Percentiles rank a stretch among this genome's conserved stretches.
phyloP scores from a whole-genome alignment of 2,113 vertebrate genomes.

The Thryonomys swinderianus region DNA sequence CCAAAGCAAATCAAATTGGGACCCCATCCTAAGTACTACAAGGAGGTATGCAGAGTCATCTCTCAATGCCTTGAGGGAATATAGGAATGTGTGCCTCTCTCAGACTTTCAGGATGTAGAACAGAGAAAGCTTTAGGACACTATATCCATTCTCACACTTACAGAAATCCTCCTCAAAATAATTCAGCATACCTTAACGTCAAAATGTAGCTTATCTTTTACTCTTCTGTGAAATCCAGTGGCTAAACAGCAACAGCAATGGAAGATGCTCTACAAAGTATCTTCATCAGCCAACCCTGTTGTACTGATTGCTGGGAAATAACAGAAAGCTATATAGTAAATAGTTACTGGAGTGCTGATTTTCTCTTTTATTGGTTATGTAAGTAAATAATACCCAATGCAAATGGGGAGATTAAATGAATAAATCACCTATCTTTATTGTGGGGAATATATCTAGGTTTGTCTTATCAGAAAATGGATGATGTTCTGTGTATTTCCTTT shows the following conservation, averaged over 20 bases:
- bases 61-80: no score
- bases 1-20: neutral
- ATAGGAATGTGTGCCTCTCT: accelerated
- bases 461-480: accelerated
- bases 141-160: accelerated
- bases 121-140: neutral
- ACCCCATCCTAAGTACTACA: neutral
- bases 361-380: neutral
- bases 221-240: neutral
- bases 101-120: accelerated
- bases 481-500: neutral
- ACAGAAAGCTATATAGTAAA: accelerated
- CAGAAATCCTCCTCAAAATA: neutral
- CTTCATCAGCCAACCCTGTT: neutral
- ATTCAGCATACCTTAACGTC: neutral
- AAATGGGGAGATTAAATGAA: neutral
- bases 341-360: accelerated
- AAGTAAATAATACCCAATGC: neutral
- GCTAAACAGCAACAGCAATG: accelerated
- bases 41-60: no score
- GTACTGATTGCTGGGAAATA: no score
- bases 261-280: accelerated
- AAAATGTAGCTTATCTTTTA: neutral
- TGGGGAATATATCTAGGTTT: neutral
- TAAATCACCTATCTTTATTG: neutral